Evolutionary conservation across 2,888 invertebrate species (phyloP).

Genomic region (Panorpa germanica): DNA sequence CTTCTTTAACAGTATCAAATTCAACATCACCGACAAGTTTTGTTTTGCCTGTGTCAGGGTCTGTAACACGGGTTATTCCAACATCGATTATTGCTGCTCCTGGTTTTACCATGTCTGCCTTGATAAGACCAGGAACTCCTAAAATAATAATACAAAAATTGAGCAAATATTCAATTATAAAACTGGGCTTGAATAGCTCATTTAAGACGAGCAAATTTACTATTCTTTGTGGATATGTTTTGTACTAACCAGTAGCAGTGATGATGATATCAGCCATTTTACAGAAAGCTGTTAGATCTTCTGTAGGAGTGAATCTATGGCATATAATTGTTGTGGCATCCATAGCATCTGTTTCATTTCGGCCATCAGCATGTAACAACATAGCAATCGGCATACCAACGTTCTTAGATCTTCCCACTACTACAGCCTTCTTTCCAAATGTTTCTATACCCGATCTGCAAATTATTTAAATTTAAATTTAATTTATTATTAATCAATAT

Average conservation of each 20-base stretch:
- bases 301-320: constrained; percentile 68
- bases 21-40: constrained; percentile 79
- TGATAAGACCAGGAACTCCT: constrained; percentile 57
- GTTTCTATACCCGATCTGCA: constrained; percentile 46
- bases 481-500: too few relatives aligned
- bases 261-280: constrained; percentile 61
- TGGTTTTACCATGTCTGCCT: constrained; percentile 70
- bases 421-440: constrained; percentile 70
- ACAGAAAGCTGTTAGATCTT: constrained; percentile 49
- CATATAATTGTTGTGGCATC: constrained; percentile 84
- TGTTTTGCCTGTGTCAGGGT: constrained; percentile 39
- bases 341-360: constrained; percentile 48
- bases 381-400: constrained; percentile 82
- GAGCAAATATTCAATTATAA: neutral
- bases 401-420: constrained; percentile 81
- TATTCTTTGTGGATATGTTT: constrained; percentile 3
- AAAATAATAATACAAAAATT: constrained; percentile 20
- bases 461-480: too few relatives aligned
- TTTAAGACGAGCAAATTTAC: neutral
- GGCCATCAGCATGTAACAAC: constrained; percentile 58
- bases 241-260: constrained; percentile 45
- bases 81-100: constrained; percentile 82
- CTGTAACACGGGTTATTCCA: constrained; percentile 56
- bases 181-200: neutral
- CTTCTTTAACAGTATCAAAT: constrained; percentile 58